These are phyloP conservation scores for Miltochrista miniata DNA, from an alignment of 2,888 invertebrate species.

Conservation along the genomic window DNA sequence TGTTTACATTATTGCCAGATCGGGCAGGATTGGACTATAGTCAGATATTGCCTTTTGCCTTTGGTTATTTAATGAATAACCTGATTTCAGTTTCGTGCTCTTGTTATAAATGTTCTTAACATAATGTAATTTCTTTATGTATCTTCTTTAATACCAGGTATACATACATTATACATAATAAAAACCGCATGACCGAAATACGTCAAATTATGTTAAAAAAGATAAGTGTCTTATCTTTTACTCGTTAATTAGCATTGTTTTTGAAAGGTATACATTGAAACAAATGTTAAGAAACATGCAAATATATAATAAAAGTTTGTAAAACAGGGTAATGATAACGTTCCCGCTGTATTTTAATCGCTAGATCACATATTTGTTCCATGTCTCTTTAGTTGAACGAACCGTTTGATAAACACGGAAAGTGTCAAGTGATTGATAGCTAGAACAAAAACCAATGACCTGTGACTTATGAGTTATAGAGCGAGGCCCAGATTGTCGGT, in stretches of 20 bases:
- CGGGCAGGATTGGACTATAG: too few relatives aligned
- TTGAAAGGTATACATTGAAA: conserved; percentile 7
- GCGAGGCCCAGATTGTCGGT: not conserved
- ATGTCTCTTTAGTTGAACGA: conserved; percentile 49
- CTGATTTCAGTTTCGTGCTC: too few relatives aligned
- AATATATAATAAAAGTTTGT: conserved; percentile 22
- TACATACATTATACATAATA: not conserved
- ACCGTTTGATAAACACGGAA: conserved; percentile 48
- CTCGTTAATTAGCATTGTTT: not conserved
- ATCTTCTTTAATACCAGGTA: not conserved
- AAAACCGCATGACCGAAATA: not conserved
- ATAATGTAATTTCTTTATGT: too few relatives aligned
- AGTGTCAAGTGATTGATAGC: conserved; percentile 34
- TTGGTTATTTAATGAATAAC: too few relatives aligned
- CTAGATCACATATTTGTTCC: conserved; percentile 18
- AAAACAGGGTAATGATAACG: conserved; percentile 15
- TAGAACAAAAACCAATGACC: not conserved
- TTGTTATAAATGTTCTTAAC: too few relatives aligned
- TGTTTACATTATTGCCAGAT: too few relatives aligned
- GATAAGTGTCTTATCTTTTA: not conserved
- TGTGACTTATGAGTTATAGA: not conserved
- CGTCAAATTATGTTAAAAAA: not conserved
- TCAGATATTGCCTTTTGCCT: too few relatives aligned
- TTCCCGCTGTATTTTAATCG: conserved; percentile 6
- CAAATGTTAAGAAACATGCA: conserved; percentile 10